A percentile compares a stretch with the other conserved stretches of the same genome.
These are phyloP conservation scores for Lepidiolamprologus cunningtoni DNA, from an alignment of 2,113 vertebrate genomes.

Conservation along the genomic window DNA sequence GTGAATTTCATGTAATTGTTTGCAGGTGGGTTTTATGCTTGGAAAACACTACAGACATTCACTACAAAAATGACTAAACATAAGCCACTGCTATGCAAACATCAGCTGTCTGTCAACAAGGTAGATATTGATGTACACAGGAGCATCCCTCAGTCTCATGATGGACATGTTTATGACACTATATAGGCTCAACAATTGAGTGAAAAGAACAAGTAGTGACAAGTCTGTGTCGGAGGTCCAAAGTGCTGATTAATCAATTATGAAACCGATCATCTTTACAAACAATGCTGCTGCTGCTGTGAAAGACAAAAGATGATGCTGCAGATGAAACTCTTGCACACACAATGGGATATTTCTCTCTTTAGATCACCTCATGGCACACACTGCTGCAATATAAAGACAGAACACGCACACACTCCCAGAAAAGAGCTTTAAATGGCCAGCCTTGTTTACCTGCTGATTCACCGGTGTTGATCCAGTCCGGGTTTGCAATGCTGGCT, in stretches of 20 bases:
- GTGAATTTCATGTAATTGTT: neutral
- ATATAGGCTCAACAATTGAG: neutral
- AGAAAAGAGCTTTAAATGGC: neutral
- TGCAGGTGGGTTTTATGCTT: neutral
- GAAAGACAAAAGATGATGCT: conserved; percentile 15
- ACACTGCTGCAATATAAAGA: neutral
- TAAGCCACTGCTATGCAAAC: neutral
- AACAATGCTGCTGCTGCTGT: neutral
- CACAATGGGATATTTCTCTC: conserved; percentile 1
- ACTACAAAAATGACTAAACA: neutral
- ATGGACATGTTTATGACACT: neutral
- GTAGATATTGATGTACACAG: neutral
- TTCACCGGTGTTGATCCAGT: conserved; percentile 99
- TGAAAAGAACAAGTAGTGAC: neutral
- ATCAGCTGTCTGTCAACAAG: neutral
- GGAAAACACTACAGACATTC: neutral
- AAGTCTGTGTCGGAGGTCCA: neutral
- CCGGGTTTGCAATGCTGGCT: conserved; percentile 95
- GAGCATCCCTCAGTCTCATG: neutral
- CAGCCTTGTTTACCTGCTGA: conserved; percentile 82
- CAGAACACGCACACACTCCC: neutral
- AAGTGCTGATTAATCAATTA: neutral
- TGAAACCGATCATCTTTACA: neutral
- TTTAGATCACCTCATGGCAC: neutral
- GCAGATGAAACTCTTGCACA: conserved; percentile 4